Evolutionary conservation across 2,888 invertebrate genomes (phyloP).

Genomic region (Nomada fucata): DNA sequence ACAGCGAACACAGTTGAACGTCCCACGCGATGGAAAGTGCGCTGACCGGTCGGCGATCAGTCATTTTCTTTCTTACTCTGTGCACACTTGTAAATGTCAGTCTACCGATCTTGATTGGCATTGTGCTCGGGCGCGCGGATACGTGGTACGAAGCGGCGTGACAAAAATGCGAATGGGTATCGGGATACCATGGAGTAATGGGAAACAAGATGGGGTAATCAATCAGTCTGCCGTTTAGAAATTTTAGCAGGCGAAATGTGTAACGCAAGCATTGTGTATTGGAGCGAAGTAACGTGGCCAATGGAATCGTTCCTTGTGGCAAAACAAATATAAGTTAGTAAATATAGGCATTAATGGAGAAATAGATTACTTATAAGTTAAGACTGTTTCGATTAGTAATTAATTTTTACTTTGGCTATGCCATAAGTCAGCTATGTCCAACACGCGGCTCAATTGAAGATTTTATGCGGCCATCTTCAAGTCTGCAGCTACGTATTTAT

Average conservation of each 20-base stretch:
- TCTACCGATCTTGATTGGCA: constrained; percentile 41
- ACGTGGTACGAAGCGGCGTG: neutral
- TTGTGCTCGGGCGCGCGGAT: constrained; percentile 18
- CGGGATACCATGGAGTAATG: constrained; percentile 10
- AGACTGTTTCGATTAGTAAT: too few relatives aligned
- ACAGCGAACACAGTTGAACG: neutral
- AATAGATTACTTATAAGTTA: neutral
- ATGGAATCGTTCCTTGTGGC: neutral
- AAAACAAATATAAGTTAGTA: neutral
- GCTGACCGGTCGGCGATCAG: constrained; percentile 36
- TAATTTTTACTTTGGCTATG: too few relatives aligned
- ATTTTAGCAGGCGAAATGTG: neutral
- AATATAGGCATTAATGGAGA: neutral
- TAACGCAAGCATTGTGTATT: neutral
- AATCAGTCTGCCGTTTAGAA: constrained; percentile 15
- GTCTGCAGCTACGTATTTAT: neutral
- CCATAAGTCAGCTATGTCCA: too few relatives aligned
- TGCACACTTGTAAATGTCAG: constrained; percentile 56
- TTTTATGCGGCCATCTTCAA: too few relatives aligned
- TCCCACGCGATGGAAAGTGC: constrained; percentile 56
- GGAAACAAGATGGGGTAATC: constrained; percentile 1
- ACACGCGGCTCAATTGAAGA: too few relatives aligned
- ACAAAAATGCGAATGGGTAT: constrained; percentile 20
- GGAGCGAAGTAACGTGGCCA: neutral
- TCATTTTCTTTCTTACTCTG: constrained; percentile 54